A percentile compares a stretch with the other conserved stretches of the same genome.
phyloP scores from a whole-genome alignment of 1,140 invertebrate species.

The Lordiphosa stackelbergi region DNA sequence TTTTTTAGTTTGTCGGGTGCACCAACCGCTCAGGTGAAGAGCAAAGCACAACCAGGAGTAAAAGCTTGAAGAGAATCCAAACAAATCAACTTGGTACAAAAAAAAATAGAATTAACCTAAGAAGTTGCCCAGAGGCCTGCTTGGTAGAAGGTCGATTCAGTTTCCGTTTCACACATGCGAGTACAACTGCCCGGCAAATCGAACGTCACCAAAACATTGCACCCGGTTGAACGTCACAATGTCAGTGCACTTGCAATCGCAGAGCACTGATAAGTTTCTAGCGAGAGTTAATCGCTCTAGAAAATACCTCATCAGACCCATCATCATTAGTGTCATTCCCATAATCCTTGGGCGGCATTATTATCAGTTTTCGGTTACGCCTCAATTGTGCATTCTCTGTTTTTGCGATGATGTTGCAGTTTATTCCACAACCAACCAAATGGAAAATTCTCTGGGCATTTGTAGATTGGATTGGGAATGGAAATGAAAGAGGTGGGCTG shows the following conservation, averaged over 20 bases:
- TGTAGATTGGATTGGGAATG: conserved; percentile 4
- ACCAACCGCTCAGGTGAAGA: too few relatives aligned
- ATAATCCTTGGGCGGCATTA: conserved; percentile 2
- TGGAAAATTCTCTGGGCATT: conserved; percentile 47
- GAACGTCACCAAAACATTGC: too few relatives aligned
- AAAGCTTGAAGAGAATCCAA: too few relatives aligned
- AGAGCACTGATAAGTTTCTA: conserved; percentile 16
- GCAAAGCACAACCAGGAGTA: too few relatives aligned
- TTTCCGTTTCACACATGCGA: too few relatives aligned
- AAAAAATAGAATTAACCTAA: too few relatives aligned
- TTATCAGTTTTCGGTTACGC: conserved; percentile 30
- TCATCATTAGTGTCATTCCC: conserved; percentile 24
- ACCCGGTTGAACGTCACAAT: too few relatives aligned
- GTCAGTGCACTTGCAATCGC: conserved; percentile 2
- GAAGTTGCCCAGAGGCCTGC: too few relatives aligned
- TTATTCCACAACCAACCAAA: conserved; percentile 30
- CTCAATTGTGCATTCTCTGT: conserved; percentile 19
- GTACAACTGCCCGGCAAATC: too few relatives aligned
- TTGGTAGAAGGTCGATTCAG: too few relatives aligned
- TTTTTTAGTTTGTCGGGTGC: too few relatives aligned
- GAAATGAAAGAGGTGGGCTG: conserved; percentile 1
- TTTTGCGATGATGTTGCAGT: conserved; percentile 22
- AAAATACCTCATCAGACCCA: conserved; percentile 3
- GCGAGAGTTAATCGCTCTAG: neutral
- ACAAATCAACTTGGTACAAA: too few relatives aligned